Conservation (phyloP, 2,888 invertebrate genomes). For the Ormyrus labotus region DNA sequence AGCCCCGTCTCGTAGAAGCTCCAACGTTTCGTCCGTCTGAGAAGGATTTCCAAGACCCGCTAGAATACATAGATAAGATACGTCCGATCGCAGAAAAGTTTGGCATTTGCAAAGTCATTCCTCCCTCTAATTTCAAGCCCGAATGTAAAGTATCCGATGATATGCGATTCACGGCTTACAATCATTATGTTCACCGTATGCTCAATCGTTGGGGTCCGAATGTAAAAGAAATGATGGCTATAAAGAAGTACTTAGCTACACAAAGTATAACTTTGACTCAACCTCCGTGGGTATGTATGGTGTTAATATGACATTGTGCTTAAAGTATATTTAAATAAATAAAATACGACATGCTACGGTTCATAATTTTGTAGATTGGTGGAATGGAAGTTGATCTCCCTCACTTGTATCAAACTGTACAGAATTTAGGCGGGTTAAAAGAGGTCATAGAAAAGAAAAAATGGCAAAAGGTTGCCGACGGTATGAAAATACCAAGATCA, state of each 20-base stretch:
- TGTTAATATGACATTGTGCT: constrained; percentile 7
- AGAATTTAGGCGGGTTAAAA: constrained; percentile 89
- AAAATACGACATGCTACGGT: not conserved
- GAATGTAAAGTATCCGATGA: constrained; percentile 90
- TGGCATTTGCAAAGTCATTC: constrained; percentile 92
- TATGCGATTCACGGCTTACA: constrained; percentile 90
- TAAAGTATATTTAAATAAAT: not conserved
- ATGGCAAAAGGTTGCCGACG: constrained; percentile 92
- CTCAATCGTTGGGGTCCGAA: constrained; percentile 93
- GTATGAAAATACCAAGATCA: constrained; percentile 89
- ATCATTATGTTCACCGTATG: constrained; percentile 94
- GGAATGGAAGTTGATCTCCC: constrained; percentile 94
- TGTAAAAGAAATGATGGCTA: constrained; percentile 89
- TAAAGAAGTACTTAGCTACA: constrained; percentile 87
- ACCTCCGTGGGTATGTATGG: constrained; percentile 83
- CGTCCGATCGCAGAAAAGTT: constrained; percentile 85
- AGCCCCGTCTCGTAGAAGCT: constrained; percentile 82
- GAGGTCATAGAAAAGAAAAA: constrained; percentile 91
- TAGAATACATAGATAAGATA: constrained; percentile 89
- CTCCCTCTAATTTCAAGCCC: constrained; percentile 87
- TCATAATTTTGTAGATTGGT: constrained; percentile 81
- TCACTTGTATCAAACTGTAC: constrained; percentile 89
- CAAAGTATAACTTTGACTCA: constrained; percentile 86
- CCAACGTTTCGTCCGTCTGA: constrained; percentile 88
- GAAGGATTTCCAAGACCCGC: constrained; percentile 89